Evolutionary conservation across 2,113 vertebrate genomes (phyloP).

Genomic region (Aptenodytes patagonicus): DNA sequence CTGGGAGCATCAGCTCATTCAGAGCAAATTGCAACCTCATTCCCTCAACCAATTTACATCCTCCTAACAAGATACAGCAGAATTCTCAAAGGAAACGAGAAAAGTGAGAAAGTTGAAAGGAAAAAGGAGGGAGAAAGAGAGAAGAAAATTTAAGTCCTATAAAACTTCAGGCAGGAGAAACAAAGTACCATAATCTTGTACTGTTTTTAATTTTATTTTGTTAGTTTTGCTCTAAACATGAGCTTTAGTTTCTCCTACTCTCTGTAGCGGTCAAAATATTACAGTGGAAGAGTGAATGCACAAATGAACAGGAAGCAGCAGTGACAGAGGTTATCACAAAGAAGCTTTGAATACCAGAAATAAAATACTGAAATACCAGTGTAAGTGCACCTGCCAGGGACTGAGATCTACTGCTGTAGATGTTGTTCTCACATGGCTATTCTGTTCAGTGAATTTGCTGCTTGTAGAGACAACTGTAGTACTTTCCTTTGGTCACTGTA

Average conservation of each 20-base stretch:
- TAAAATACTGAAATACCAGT: neutral
- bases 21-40: neutral
- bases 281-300: neutral
- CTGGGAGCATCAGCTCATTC: neutral
- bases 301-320: neutral
- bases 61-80: neutral
- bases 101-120: neutral
- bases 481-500: neutral
- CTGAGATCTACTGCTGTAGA: neutral
- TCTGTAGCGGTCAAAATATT: neutral
- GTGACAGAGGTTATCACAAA: neutral
- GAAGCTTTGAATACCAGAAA: constrained; percentile 7
- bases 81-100: neutral
- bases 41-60: neutral
- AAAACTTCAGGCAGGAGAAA: neutral
- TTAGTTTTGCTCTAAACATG: neutral
- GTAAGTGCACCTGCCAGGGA: neutral
- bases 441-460: neutral
- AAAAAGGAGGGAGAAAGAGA: neutral
- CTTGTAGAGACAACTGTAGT: constrained; percentile 10
- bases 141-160: neutral
- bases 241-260: neutral
- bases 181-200: neutral
- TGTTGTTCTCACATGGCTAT: neutral
- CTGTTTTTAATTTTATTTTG: neutral